Percentiles rank a stretch among this genome's conserved stretches.
Conservation (phyloP, 2,113 vertebrate genomes). For the Pachyramphus minor region DNA sequence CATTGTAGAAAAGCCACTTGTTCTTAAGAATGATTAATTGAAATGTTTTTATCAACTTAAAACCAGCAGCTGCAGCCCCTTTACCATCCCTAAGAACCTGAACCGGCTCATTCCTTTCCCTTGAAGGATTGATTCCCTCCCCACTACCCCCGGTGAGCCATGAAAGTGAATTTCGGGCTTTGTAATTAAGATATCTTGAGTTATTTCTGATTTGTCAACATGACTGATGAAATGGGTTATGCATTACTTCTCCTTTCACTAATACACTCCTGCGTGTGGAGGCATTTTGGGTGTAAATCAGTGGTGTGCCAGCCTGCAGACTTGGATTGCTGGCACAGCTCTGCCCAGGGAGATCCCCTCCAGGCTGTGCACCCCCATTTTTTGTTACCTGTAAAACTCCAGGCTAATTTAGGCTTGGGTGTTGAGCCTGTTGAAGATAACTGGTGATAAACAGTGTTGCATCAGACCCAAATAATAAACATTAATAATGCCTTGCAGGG, state of each 20-base stretch:
- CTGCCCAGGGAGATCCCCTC: neutral
- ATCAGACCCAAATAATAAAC: neutral
- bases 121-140: neutral
- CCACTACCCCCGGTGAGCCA: neutral
- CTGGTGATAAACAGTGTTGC: neutral
- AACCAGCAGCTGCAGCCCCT: neutral
- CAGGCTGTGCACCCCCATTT: neutral
- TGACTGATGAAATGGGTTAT: neutral
- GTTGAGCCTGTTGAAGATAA: neutral
- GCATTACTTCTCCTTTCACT: neutral
- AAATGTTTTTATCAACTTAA: neutral
- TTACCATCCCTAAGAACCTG: neutral
- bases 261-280: rapidly evolving
- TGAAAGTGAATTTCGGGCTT: slow-evolving; percentile 1
- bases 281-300: neutral
- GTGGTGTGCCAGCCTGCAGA: neutral
- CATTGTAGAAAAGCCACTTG: neutral
- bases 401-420: neutral
- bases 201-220: slow-evolving; percentile 24
- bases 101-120: neutral
- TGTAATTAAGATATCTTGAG: slow-evolving; percentile 16
- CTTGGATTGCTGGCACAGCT: neutral
- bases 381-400: neutral
- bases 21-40: neutral
- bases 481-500: neutral